Evolutionary conservation across 2,113 vertebrate species (phyloP).

Genomic region (Puntigrus tetrazona): DNA sequence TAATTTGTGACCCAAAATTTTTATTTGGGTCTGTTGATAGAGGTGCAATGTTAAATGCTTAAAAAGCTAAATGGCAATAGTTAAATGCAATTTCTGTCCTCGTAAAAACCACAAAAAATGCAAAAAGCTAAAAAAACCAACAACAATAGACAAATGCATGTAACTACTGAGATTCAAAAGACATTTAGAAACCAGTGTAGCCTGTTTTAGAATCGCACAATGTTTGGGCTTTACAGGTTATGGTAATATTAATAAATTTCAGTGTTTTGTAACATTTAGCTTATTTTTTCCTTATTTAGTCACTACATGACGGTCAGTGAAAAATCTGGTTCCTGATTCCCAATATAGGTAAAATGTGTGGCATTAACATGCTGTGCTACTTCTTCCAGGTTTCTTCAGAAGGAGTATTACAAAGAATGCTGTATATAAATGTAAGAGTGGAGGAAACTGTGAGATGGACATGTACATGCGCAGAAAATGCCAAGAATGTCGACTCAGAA

Average conservation of each 20-base stretch:
- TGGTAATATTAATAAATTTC: not conserved
- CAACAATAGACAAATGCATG: not conserved
- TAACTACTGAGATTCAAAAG: not conserved
- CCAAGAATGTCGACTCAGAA: slow-evolving; percentile 93
- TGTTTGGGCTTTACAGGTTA: not conserved
- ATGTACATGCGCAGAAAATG: slow-evolving; percentile 99
- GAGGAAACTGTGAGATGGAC: slow-evolving; percentile 98
- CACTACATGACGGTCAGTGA: not conserved
- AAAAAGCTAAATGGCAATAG: not conserved
- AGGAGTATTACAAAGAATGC: slow-evolving; percentile 99
- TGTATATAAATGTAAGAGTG: slow-evolving; percentile 96
- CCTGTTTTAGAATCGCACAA: not conserved
- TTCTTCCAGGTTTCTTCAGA: slow-evolving; percentile 89
- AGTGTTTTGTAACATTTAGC: not conserved
- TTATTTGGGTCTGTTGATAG: not conserved
- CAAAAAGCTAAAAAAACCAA: not conserved
- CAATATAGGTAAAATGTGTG: slow-evolving; percentile 77
- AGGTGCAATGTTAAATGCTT: not conserved
- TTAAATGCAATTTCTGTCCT: not conserved
- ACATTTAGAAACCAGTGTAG: not conserved
- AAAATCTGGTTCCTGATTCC: not conserved
- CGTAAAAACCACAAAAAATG: not conserved
- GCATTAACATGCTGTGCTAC: not conserved
- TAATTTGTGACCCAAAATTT: not conserved
- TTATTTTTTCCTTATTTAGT: not conserved